These are phyloP conservation scores for Philaethria dido DNA, from an alignment of 2,888 invertebrate genomes.

Conservation along the genomic window DNA sequence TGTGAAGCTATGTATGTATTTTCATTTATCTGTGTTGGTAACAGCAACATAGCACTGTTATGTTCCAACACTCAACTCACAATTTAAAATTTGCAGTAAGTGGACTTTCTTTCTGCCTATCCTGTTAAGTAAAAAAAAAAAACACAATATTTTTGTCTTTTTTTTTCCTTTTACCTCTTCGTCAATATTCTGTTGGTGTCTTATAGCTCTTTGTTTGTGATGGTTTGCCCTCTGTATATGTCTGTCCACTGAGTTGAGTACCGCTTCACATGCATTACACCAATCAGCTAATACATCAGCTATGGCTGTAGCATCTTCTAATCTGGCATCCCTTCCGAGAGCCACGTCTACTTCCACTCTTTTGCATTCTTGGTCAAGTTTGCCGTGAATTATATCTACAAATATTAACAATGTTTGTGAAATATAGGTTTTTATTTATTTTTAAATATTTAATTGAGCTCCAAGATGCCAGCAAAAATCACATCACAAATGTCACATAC, in stretches of 20 bases:
- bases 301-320: slow-evolving; percentile 92
- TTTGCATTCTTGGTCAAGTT: slow-evolving; percentile 97
- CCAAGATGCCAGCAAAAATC: too few relatives aligned
- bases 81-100: too few relatives aligned
- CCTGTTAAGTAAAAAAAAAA: background rate
- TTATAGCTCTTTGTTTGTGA: slow-evolving; percentile 91
- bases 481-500: too few relatives aligned
- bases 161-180: too few relatives aligned
- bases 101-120: too few relatives aligned
- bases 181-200: slow-evolving; percentile 92
- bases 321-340: slow-evolving; percentile 95
- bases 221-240: slow-evolving; percentile 94
- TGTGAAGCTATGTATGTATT: too few relatives aligned
- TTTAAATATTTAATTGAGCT: background rate
- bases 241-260: slow-evolving; percentile 93
- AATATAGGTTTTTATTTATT: background rate
- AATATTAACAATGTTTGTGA: background rate
- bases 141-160: too few relatives aligned
- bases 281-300: slow-evolving; percentile 92
- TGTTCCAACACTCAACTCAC: too few relatives aligned
- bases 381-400: slow-evolving; percentile 96
- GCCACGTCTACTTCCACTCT: slow-evolving; percentile 97
- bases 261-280: slow-evolving; percentile 94
- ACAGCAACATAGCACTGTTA: too few relatives aligned
- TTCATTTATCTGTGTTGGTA: too few relatives aligned